Conservation (phyloP, 2,113 vertebrate genomes). For the Stercorarius parasiticus region DNA sequence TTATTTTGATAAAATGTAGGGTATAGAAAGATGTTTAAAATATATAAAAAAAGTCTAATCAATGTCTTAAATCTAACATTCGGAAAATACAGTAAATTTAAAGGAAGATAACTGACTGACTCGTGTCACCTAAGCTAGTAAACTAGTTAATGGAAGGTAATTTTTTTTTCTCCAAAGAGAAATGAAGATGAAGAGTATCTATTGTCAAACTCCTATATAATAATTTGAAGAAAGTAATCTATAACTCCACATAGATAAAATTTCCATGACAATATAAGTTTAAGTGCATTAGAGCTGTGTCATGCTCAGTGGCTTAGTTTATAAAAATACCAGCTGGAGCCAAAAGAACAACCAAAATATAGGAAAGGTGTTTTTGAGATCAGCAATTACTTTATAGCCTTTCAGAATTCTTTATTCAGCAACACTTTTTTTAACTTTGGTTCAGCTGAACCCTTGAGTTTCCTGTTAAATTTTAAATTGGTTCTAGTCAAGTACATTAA, state of each 20-base stretch:
- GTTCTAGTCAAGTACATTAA: background rate
- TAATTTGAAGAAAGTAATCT: background rate
- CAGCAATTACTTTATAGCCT: background rate
- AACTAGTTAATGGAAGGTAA: background rate
- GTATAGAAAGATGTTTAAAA: background rate
- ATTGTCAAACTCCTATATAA: background rate
- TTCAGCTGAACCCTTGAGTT: background rate
- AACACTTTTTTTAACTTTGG: background rate
- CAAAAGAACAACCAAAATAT: background rate
- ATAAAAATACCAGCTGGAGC: background rate
- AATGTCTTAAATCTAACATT: background rate
- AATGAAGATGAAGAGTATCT: background rate
- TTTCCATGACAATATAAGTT: background rate
- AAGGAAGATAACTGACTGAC: background rate
- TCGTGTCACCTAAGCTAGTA: background rate
- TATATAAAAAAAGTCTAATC: background rate
- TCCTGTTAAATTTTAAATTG: background rate
- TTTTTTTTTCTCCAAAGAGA: background rate
- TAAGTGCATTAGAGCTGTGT: background rate
- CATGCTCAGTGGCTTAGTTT: background rate
- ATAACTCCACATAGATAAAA: background rate
- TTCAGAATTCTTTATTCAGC: background rate
- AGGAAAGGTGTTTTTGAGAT: background rate
- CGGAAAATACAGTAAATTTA: background rate
- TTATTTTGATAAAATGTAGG: background rate